phyloP scores from a whole-genome alignment of 2,797 vertebrate genomes.

The Arrhamphus sclerolepis region DNA sequence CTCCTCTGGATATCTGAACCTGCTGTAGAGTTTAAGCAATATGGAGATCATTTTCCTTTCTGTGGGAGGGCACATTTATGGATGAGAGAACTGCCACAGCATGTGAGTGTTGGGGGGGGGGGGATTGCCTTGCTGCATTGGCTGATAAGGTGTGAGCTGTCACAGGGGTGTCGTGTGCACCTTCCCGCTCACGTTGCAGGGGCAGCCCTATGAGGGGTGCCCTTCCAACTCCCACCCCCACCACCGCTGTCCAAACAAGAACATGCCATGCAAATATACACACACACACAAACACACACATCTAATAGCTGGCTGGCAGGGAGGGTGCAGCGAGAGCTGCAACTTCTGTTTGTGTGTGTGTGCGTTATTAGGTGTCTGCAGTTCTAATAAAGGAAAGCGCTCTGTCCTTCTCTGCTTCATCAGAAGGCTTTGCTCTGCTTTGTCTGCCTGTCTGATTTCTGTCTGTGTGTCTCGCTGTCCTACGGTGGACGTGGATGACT shows the following conservation, averaged over 20 bases:
- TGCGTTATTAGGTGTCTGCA: slow-evolving; percentile 79
- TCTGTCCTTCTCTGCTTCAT: slow-evolving; percentile 75
- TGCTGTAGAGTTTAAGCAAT: slow-evolving; percentile 29
- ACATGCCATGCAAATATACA: slow-evolving; percentile 66
- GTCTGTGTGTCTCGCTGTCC: slow-evolving; percentile 51
- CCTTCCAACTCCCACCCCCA: slow-evolving; percentile 46
- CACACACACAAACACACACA: slow-evolving; percentile 44
- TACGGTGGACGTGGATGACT: slow-evolving; percentile 48
- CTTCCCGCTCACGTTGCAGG: slow-evolving; percentile 79
- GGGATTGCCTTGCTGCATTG: slow-evolving; percentile 76
- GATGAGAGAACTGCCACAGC: slow-evolving; percentile 27
- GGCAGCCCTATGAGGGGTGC: slow-evolving; percentile 74
- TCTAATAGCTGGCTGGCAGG: slow-evolving; percentile 57
- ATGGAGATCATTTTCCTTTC: slow-evolving; percentile 27
- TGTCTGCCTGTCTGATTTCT: slow-evolving; percentile 59
- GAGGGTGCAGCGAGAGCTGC: slow-evolving; percentile 70
- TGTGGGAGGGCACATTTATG: slow-evolving; percentile 9
- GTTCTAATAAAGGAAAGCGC: slow-evolving; percentile 83
- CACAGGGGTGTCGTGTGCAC: slow-evolving; percentile 74
- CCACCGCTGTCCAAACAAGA: slow-evolving; percentile 68
- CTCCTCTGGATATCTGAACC: slow-evolving; percentile 22
- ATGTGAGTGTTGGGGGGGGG: slow-evolving; percentile 65
- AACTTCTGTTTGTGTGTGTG: slow-evolving; percentile 49
- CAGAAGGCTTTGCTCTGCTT: slow-evolving; percentile 72
- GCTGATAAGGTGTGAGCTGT: slow-evolving; percentile 75